These are phyloP conservation scores for Parotocinclus haroldoi DNA, from an alignment of 2,797 vertebrate species.

Conservation along the genomic window DNA sequence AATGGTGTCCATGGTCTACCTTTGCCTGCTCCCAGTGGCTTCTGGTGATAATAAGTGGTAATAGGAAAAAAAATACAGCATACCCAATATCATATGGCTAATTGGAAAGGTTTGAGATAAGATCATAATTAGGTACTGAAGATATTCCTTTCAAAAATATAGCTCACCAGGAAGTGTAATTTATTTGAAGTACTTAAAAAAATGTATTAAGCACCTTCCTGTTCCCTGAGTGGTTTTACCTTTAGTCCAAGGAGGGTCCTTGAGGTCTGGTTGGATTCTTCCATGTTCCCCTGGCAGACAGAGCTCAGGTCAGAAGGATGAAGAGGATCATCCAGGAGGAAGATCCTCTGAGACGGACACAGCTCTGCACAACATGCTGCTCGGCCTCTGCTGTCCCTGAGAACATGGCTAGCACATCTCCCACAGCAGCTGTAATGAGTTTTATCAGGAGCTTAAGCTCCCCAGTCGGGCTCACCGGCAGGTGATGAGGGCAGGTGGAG, in stretches of 20 bases:
- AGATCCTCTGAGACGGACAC: slow-evolving; percentile 41
- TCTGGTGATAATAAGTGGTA: too few species aligned
- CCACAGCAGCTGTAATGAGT: slow-evolving; percentile 51
- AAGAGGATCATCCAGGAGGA: slow-evolving; percentile 48
- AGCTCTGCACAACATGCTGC: slow-evolving; percentile 16
- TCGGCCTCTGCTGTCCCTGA: slow-evolving; percentile 25
- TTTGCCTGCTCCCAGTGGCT: too few species aligned
- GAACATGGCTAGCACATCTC: slow-evolving; percentile 43
- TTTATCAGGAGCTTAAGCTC: slow-evolving; percentile 52
- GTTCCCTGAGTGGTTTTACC: slow-evolving; percentile 28
- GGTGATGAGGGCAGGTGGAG: slow-evolving; percentile 45
- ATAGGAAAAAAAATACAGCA: too few species aligned
- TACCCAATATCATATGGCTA: too few species aligned
- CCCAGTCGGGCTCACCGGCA: slow-evolving; percentile 33
- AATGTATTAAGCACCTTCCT: neutral
- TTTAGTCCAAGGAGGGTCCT: slow-evolving; percentile 12
- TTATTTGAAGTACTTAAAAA: too few species aligned
- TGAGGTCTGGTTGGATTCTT: slow-evolving; percentile 24
- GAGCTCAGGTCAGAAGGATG: slow-evolving; percentile 43
- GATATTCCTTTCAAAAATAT: too few species aligned
- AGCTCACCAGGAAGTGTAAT: too few species aligned
- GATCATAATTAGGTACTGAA: too few species aligned
- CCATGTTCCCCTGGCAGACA: slow-evolving; percentile 23
- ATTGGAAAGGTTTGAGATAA: too few species aligned
- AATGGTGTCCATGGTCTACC: too few species aligned